Evolutionary conservation across 2,888 invertebrate species (phyloP).

Genomic region (Scelioninae gen. 1): DNA sequence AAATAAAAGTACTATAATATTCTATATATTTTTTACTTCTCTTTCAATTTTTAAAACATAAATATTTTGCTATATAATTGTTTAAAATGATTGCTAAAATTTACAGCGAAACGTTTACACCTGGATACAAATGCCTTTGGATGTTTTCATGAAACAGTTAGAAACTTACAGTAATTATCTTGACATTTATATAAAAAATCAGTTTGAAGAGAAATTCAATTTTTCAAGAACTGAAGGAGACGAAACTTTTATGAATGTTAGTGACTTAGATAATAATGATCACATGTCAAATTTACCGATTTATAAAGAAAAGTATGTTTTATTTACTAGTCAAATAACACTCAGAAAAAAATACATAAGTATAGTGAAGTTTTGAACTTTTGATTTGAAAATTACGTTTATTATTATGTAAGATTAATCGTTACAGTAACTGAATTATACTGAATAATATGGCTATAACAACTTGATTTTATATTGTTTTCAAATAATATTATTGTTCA

Average conservation of each 20-base stretch:
- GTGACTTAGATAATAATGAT: slow-evolving; percentile 29
- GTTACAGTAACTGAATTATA: too few relatives aligned
- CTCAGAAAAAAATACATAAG: too few relatives aligned
- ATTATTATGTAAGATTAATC: too few relatives aligned
- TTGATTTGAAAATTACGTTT: too few relatives aligned
- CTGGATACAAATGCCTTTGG: slow-evolving; percentile 81
- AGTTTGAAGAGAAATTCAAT: slow-evolving; percentile 72
- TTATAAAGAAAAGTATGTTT: slow-evolving; percentile 37
- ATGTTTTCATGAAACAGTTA: slow-evolving; percentile 79
- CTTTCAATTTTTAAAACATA: too few relatives aligned
- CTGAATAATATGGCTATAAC: too few relatives aligned
- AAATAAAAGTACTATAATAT: too few relatives aligned
- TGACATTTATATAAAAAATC: slow-evolving; percentile 75
- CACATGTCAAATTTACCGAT: slow-evolving; percentile 30
- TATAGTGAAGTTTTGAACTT: too few relatives aligned
- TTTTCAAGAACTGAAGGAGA: slow-evolving; percentile 4
- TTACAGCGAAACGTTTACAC: slow-evolving; percentile 77
- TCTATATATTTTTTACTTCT: too few relatives aligned
- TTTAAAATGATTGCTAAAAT: slow-evolving; percentile 3
- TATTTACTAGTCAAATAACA: not conserved
- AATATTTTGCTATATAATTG: too few relatives aligned
- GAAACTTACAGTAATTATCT: slow-evolving; percentile 79
- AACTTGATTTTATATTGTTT: too few relatives aligned
- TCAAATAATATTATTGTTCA: too few relatives aligned
- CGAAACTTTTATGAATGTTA: slow-evolving; percentile 29